phyloP scores from a whole-genome alignment of 1,140 invertebrate genomes.

The Lordiphosa stackelbergi region DNA sequence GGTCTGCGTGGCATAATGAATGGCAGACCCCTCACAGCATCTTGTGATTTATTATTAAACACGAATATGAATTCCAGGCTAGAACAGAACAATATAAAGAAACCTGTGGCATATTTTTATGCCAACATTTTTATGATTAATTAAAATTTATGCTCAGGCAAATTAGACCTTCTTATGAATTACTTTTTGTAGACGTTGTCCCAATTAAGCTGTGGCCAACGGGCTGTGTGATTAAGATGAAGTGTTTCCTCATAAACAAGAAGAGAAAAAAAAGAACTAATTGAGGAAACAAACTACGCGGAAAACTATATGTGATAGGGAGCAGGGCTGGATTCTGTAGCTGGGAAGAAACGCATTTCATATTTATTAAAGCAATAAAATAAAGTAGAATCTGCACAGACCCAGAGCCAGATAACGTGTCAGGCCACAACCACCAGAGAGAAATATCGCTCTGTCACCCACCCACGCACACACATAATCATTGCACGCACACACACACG shows the following conservation, averaged over 20 bases:
- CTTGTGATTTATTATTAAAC: constrained; percentile 74
- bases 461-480: constrained; percentile 30
- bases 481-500: constrained; percentile 26
- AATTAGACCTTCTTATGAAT: constrained; percentile 19
- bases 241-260: constrained; percentile 29
- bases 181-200: too few relatives aligned
- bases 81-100: constrained; percentile 7
- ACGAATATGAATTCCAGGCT: constrained; percentile 67
- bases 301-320: constrained; percentile 38
- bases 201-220: constrained; percentile 53
- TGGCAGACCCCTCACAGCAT: constrained; percentile 32
- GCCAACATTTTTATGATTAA: constrained; percentile 69
- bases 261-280: constrained; percentile 37
- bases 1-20: too few relatives aligned
- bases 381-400: constrained; percentile 51
- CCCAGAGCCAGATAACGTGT: constrained; percentile 55
- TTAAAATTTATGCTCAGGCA: constrained; percentile 66
- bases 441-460: constrained; percentile 66
- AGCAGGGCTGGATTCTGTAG: background rate
- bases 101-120: constrained; percentile 62
- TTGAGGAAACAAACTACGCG: constrained; percentile 26
- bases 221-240: constrained; percentile 38
- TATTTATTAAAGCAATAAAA: constrained; percentile 76
- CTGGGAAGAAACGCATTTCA: constrained; percentile 52
- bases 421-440: constrained; percentile 21